phyloP scores from a whole-genome alignment of 64 coral and sea anemone genomes.

The Actinia equina region DNA sequence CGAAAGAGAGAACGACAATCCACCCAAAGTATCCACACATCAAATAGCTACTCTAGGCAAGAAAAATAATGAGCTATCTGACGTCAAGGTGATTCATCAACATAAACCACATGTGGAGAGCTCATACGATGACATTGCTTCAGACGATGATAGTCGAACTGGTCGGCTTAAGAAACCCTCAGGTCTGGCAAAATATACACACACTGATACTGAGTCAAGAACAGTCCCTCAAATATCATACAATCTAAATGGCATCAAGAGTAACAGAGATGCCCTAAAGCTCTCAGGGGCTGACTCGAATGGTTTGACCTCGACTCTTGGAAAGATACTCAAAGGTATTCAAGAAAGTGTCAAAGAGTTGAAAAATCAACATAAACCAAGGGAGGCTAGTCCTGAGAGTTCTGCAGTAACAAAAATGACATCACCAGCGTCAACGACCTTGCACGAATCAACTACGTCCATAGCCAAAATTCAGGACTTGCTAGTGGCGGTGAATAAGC shows the following conservation, averaged over 20 bases:
- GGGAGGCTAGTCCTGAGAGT: not conserved
- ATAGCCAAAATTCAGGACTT: not conserved
- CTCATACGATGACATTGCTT: not conserved
- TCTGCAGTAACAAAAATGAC: not conserved
- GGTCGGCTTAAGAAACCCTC: not conserved
- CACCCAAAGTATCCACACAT: not conserved
- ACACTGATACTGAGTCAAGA: slow-evolving; percentile 9
- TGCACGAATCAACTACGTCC: not conserved
- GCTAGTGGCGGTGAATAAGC: slow-evolving; percentile 16
- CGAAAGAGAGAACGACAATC: not conserved
- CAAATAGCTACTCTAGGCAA: not conserved
- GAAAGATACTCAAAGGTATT: slow-evolving; percentile 39
- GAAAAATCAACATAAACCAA: not conserved
- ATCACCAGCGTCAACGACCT: not conserved
- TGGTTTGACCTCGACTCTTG: slow-evolving; percentile 28
- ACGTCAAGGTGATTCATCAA: not conserved
- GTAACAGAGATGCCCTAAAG: not conserved
- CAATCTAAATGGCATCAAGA: slow-evolving; percentile 9
- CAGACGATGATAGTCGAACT: not conserved
- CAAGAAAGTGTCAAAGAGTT: slow-evolving; percentile 9
- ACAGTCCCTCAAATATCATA: slow-evolving; percentile 18
- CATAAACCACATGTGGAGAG: not conserved
- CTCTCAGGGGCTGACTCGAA: not conserved
- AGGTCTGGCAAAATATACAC: not conserved
- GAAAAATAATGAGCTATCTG: not conserved